These are phyloP conservation scores for Eurois occulta DNA, from an alignment of 2,888 invertebrate genomes.

Conservation along the genomic window DNA sequence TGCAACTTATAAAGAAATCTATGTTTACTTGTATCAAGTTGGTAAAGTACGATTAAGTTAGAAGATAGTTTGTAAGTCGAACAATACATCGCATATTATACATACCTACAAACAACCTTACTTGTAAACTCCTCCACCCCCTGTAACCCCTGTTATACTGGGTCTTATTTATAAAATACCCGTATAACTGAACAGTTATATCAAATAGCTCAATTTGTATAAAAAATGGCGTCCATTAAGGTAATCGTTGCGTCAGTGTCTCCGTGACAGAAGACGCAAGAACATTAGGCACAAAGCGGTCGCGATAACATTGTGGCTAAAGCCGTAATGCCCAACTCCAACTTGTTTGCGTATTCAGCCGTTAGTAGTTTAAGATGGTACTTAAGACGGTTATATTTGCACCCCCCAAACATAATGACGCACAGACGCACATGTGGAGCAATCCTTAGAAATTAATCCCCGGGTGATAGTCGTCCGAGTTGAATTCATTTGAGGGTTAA, in stretches of 20 bases:
- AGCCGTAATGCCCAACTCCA: constrained; percentile 50
- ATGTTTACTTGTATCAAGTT: constrained; percentile 2
- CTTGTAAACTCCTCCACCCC: not conserved
- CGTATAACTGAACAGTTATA: constrained; percentile 36
- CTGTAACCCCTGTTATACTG: not conserved
- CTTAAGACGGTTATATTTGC: constrained; percentile 72
- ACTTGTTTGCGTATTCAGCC: constrained; percentile 58
- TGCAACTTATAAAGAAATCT: not conserved
- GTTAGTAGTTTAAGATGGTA: constrained; percentile 71
- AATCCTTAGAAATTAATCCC: constrained; percentile 72
- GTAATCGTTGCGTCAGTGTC: constrained; percentile 43
- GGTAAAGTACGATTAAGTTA: constrained; percentile 13
- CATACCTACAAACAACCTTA: not conserved
- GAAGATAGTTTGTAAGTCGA: constrained; percentile 2
- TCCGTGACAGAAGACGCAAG: constrained; percentile 48
- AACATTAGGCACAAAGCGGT: constrained; percentile 50
- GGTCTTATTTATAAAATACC: constrained; percentile 18
- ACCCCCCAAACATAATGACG: constrained; percentile 74
- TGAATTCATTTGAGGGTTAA: constrained; percentile 56
- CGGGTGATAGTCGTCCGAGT: constrained; percentile 52
- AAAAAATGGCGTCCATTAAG: constrained; percentile 49
- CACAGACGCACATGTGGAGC: constrained; percentile 72
- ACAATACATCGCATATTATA: not conserved
- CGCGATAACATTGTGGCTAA: constrained; percentile 49
- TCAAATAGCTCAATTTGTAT: constrained; percentile 58